These are phyloP conservation scores for Stenotaenia linearis DNA, from an alignment of 2,888 invertebrate genomes.

Conservation along the genomic window DNA sequence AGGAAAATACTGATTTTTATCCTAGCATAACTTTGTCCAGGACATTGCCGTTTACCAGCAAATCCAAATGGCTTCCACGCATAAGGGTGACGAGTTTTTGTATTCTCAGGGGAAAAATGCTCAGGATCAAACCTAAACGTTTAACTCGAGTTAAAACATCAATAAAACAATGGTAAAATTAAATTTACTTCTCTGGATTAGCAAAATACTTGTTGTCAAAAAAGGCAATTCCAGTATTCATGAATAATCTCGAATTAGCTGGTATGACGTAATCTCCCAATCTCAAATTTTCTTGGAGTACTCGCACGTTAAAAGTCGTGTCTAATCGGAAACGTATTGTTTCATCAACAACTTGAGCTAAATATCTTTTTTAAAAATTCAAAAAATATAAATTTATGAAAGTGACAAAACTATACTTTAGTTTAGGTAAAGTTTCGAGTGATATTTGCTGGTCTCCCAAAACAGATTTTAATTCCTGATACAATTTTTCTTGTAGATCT, in stretches of 20 bases:
- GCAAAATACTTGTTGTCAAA: neutral
- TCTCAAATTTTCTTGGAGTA: neutral
- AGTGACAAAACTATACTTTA: neutral
- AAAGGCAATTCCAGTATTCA: neutral
- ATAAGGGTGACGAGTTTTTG: neutral
- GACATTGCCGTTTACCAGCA: conserved; percentile 2
- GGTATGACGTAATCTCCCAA: neutral
- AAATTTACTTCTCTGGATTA: neutral
- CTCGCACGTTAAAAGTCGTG: neutral
- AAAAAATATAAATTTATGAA: too few species aligned
- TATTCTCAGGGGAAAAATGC: neutral
- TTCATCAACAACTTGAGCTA: neutral
- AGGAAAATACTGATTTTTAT: neutral
- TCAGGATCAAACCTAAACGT: neutral
- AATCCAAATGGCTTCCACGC: neutral
- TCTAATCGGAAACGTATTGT: neutral
- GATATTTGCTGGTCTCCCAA: neutral
- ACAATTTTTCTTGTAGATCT: neutral
- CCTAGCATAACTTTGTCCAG: neutral
- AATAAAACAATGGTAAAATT: neutral
- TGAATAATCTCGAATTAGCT: neutral
- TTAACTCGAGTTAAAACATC: too few species aligned
- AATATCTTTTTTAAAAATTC: neutral
- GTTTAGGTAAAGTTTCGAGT: neutral
- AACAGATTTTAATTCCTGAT: neutral